Base-by-base conservation (phyloP, 2,113 vertebrate species). In the Tychaedon coryphoeus region DNA sequence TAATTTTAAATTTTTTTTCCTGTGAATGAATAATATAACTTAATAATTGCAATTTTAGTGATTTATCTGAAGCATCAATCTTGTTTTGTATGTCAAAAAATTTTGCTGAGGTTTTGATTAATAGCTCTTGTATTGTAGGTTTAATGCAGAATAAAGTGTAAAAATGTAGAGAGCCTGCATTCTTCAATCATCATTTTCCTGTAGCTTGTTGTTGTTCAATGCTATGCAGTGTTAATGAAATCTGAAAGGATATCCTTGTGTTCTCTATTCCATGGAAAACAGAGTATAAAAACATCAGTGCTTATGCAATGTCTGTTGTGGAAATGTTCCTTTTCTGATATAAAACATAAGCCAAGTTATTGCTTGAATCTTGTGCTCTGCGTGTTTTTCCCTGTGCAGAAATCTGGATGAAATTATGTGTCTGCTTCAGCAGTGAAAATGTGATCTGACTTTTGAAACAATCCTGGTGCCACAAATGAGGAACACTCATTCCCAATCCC, bases 11-110 rank as follows among this genome's bases (percentile, higher is more conserved):
- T 2, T 23, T 16, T 36, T 40, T 56, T 62, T 56, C 4, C 31
- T 26, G 6, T 45, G 14, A 1, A 0, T 25, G 4, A 43, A 24
- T 50, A 36, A 36, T 40, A 5, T 2, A 61, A 61, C 12, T 60
- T 69, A 75, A 70, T 51, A 42, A 43, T 38, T 10, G 8, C 29
- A 56, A 33, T 69, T 19, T 22, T 33, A 45, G 8, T 54, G 26
- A 24, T 16, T 47, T 48, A 18, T 3, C 57, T 45, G 33, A 8
- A 47, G 6, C 5, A 12, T 40, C 11, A 47, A 3, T 45, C 12
- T 77, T 3, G 17, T 58, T 82, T 57, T 47, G 9, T 12, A 3
- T 9, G 14, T 82, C 48, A 64, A 0, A 51, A 75, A 75, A 10
- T 75, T 71, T 31, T 56, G 26, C 56, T 51, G 43, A 48, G 42